Evolutionary conservation across 2,888 invertebrate genomes (phyloP), one percentile per base, ranked within the genome.

Genomic region (Metalampra italica): DNA sequence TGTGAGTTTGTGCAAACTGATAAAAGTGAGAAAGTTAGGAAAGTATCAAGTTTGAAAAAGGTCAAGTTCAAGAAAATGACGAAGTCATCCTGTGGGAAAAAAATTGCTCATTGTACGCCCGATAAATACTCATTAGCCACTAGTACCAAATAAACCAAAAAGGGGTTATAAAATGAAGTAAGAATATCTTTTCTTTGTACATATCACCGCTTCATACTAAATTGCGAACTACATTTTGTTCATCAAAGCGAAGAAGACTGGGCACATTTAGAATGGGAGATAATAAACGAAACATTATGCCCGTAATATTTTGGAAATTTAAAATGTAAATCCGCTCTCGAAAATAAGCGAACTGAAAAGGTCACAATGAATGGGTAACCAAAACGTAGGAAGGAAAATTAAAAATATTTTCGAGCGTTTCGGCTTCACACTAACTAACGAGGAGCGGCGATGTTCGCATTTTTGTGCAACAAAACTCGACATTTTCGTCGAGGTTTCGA

Each of bases 381-480:
- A 56, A 74, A 78, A 68, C 64, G 68, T 62, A 68, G 81, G 75
- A 76, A 75, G 80, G 78, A 80, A 81, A 82, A 79, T 81, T 79
- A 80, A 82, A 78, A 80, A 75, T 65, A 69, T 68, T 74, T 73
- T 72, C 64, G 58, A 64, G 54, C 55, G 55, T 51, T 38, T 29
- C 45, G 39, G 39, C 47, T 49, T 38, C 57, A 44, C 51, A 56
- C 60, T 64, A 62, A 65, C 57, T 60, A 64, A 54, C 12, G 32
- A 36, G 36, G 51, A 46, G 34, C 44, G 34, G 4, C 32, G 11
- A 3, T 32, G 9, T 32, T 9, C 32, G 22, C n/a, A 29, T 56
- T 60, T 58, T 53, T 54, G 41, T 49, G 36, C 52, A 51, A 39
- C 52, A 52, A 59, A 56, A 61, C 56, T 57, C 53, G 55, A 56